A percentile compares a stretch with the other conserved stretches of the same genome.
Conservation (phyloP, 2,888 invertebrate species). For the Tipula confusa region DNA sequence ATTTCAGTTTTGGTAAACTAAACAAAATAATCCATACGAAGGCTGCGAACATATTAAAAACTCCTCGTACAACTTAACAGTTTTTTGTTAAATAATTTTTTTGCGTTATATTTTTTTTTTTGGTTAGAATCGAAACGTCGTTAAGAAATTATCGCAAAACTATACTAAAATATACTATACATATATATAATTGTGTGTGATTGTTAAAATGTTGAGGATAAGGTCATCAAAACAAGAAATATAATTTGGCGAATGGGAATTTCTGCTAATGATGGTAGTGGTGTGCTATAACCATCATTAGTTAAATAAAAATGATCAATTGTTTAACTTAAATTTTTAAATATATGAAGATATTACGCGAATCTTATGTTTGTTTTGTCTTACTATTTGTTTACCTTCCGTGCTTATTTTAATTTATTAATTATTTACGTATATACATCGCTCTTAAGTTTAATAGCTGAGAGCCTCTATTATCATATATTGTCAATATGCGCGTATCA, state of each 20-base stretch:
- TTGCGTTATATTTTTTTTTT: no score
- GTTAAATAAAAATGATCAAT: not conserved
- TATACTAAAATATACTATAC: not conserved
- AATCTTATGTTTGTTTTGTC: not conserved
- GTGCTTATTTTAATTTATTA: not conserved
- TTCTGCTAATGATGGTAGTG: not conserved
- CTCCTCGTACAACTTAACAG: no score
- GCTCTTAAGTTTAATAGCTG: not conserved
- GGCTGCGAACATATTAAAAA: not conserved
- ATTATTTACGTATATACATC: not conserved
- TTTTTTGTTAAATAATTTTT: no score
- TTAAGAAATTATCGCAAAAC: not conserved
- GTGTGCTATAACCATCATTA: not conserved
- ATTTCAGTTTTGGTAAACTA: no score
- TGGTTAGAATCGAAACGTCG: not conserved
- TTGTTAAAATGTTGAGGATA: not conserved
- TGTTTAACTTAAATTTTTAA: not conserved
- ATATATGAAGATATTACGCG: not conserved
- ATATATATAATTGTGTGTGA: not conserved
- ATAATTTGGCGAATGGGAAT: not conserved
- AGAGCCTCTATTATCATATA: no score
- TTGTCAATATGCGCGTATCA: no score
- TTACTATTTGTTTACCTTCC: not conserved
- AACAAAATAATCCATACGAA: not conserved
- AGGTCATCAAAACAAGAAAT: not conserved